Conservation (phyloP, 2,888 invertebrate genomes). For the Himalopsyche japonica region DNA sequence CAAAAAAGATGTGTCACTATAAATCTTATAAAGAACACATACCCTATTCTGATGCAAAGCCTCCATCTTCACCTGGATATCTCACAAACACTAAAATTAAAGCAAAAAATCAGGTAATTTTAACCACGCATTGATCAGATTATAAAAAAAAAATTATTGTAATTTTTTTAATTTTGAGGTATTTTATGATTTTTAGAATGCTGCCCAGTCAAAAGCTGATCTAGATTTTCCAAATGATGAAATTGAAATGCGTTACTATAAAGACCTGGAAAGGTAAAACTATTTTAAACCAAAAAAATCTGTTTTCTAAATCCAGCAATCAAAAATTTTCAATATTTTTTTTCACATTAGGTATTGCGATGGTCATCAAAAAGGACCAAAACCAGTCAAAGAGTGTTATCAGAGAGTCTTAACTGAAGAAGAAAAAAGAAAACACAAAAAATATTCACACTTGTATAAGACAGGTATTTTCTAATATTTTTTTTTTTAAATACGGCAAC, state of each 20-base stretch:
- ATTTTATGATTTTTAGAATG: not conserved
- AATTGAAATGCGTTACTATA: not conserved
- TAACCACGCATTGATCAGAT: too few relatives aligned
- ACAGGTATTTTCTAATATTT: not conserved
- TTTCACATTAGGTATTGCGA: not conserved
- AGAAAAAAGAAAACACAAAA: not conserved
- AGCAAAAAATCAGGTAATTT: not conserved
- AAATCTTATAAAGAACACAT: not conserved
- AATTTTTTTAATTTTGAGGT: too few relatives aligned
- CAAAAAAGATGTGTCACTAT: not conserved
- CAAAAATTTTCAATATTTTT: too few relatives aligned
- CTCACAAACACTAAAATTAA: not conserved
- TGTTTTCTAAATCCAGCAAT: too few relatives aligned
- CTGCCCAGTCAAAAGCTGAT: not conserved
- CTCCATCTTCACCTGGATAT: not conserved
- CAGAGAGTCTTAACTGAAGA: not conserved
- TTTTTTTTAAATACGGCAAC: too few relatives aligned
- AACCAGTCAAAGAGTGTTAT: not conserved
- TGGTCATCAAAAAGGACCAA: not conserved
- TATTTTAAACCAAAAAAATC: not conserved
- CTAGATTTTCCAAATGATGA: not conserved
- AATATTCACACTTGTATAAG: not conserved
- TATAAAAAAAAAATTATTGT: too few relatives aligned
- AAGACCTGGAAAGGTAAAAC: slow-evolving; percentile 3
- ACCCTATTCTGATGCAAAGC: not conserved